phyloP scores from a whole-genome alignment of 2,797 vertebrate species.

The Holocentrus rufus region DNA sequence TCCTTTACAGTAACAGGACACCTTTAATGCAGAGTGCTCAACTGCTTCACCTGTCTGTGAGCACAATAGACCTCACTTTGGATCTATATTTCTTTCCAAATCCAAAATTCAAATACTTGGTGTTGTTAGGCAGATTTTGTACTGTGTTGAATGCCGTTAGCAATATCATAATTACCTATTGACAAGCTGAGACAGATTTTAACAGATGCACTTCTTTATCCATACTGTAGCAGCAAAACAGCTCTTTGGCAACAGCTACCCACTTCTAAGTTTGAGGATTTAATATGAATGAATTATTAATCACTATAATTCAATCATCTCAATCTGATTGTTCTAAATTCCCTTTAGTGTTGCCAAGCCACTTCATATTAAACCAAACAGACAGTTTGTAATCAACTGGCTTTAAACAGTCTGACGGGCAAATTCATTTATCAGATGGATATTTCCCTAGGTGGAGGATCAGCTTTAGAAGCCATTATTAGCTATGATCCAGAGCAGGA shows the following conservation, averaged over 20 bases:
- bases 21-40: too few relatives aligned
- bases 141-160: not conserved
- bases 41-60: too few relatives aligned
- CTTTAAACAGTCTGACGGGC: constrained; percentile 60
- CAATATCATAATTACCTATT: constrained; percentile 1
- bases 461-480: constrained; percentile 37
- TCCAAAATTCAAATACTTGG: not conserved
- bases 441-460: constrained; percentile 64
- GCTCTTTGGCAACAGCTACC: constrained; percentile 30
- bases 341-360: constrained; percentile 58
- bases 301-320: constrained; percentile 64
- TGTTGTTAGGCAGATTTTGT: not conserved
- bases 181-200: constrained; percentile 4
- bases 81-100: not conserved
- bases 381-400: constrained; percentile 64
- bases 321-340: constrained; percentile 56
- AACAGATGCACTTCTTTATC: not conserved
- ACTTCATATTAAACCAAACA: constrained; percentile 62
- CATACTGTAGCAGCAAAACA: constrained; percentile 13
- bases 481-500: constrained; percentile 49
- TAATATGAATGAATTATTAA: constrained; percentile 72
- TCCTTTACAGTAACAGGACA: too few relatives aligned
- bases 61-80: too few relatives aligned
- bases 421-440: constrained; percentile 53
- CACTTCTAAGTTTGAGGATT: constrained; percentile 47